Evolutionary conservation across 2,888 invertebrate species (phyloP).

Genomic region (Scaptomyza polygonia): DNA sequence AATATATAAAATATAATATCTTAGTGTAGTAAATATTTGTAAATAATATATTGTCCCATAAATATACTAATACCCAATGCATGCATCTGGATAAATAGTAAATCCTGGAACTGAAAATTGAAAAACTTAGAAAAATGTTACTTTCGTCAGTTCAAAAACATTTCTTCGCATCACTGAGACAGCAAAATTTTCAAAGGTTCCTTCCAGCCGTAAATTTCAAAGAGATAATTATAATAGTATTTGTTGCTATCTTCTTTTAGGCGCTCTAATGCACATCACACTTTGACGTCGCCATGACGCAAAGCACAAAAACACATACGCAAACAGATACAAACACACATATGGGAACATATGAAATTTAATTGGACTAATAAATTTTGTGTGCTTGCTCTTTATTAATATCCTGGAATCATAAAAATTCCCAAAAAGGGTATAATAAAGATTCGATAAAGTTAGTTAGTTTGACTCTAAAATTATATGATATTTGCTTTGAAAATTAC

Average conservation of each 20-base stretch:
- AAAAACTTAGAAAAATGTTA: no score
- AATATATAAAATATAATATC: conserved; percentile 5
- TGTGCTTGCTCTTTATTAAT: conserved; percentile 37
- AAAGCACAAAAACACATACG: conserved; percentile 16
- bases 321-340: conserved; percentile 23
- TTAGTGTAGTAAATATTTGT: conserved; percentile 28
- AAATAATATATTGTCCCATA: conserved; percentile 10
- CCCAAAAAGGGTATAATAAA: conserved; percentile 14
- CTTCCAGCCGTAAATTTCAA: conserved; percentile 20
- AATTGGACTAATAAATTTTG: conserved; percentile 74
- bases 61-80: conserved; percentile 25
- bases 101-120: neutral
- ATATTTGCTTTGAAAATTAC: no score
- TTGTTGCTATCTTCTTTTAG: conserved; percentile 50
- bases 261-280: conserved; percentile 57
- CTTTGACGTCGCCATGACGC: conserved; percentile 50
- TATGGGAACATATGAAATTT: conserved; percentile 71
- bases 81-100: conserved; percentile 28
- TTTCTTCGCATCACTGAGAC: neutral
- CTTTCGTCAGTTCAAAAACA: no score
- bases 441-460: neutral
- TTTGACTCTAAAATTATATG: no score
- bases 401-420: conserved; percentile 35
- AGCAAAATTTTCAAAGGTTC: conserved; percentile 13
- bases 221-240: conserved; percentile 35